A percentile compares a stretch with the other conserved stretches of the same genome.
phyloP scores from a whole-genome alignment of 1,140 invertebrate species.

The Drosophila prosaltans region DNA sequence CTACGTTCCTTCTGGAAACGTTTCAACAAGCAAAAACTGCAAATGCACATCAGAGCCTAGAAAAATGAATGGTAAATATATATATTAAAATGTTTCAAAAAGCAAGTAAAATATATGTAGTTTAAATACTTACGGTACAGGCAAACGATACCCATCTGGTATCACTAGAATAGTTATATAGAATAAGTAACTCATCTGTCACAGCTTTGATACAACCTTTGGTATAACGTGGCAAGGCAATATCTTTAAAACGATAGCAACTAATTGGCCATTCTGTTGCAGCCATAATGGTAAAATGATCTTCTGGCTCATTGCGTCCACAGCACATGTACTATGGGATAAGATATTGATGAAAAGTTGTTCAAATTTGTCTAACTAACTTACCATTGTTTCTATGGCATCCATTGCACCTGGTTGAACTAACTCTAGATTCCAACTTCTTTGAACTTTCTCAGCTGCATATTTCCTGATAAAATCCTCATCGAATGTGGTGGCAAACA shows the following conservation, averaged over 20 bases:
- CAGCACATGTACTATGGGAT: slow-evolving; percentile 62
- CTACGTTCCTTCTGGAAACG: slow-evolving; percentile 70
- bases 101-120: background rate
- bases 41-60: slow-evolving; percentile 63
- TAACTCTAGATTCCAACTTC: slow-evolving; percentile 52
- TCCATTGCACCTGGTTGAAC: slow-evolving; percentile 56
- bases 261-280: slow-evolving; percentile 34
- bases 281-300: slow-evolving; percentile 55
- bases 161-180: slow-evolving; percentile 53
- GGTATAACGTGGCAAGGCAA: slow-evolving; percentile 17
- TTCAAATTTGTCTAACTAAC: too few relatives aligned
- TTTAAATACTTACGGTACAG: slow-evolving; percentile 41
- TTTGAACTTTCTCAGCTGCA: slow-evolving; percentile 55
- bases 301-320: slow-evolving; percentile 59
- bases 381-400: slow-evolving; percentile 44
- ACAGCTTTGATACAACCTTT: slow-evolving; percentile 59
- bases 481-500: slow-evolving; percentile 51
- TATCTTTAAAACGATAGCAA: slow-evolving; percentile 49
- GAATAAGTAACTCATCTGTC: slow-evolving; percentile 38
- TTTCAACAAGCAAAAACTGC: slow-evolving; percentile 60
- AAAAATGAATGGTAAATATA: slow-evolving; percentile 12
- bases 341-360: too few relatives aligned
- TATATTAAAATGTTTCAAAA: background rate
- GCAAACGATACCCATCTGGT: slow-evolving; percentile 57
- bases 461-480: slow-evolving; percentile 55